Evolutionary conservation across 2,888 invertebrate species (phyloP), one percentile per base, ranked within the genome.

Genomic region (Argyra leucocephala): DNA sequence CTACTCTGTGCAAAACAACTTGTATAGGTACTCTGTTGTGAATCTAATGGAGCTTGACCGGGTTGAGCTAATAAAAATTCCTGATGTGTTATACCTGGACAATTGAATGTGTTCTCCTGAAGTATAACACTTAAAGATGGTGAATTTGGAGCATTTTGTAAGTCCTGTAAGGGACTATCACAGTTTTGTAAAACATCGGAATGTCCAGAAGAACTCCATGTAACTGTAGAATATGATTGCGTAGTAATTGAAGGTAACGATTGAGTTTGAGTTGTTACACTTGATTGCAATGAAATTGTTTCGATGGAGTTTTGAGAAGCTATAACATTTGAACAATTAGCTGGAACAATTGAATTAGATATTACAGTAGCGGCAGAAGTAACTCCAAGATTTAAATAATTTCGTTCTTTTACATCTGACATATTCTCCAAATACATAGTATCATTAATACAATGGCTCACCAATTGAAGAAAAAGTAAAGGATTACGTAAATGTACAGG

Each of bases 401-500:
- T 69, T 3, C 64, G 66, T 26, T 71, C 68, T 61, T 68, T 71
- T 15, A 68, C 61, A 24, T 70, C 69, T 0, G 70, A 66, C 1
- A 71, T 67, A 61, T 67, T 70, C 1, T 66, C 66, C 22, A 72
- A 68, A 24, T 68, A 69, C 66, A 71, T 71, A 7, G 70, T 67
- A 63, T 74, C 72, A 62, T 72, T 71, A 21, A 74, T 72, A 36
- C 72, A 73, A 63, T 74, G 73, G 61, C 72, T 72, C 15, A 70
- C 70, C 37, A 73, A 62, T 57, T 74, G 74, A 0, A 74, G 64
- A 61, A 73, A 74, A 26, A 73, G 72, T 18, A 74, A 61, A 0
- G 74, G 72, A 63, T 72, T 71, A 7, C 74, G 68, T 57, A 74
- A 66, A 63, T 74, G 74, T 2, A 74, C 72, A 60, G 72, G 72